These are phyloP conservation scores for Drosophila algonquin DNA, from an alignment of 2,888 invertebrate genomes.

Conservation along the genomic window DNA sequence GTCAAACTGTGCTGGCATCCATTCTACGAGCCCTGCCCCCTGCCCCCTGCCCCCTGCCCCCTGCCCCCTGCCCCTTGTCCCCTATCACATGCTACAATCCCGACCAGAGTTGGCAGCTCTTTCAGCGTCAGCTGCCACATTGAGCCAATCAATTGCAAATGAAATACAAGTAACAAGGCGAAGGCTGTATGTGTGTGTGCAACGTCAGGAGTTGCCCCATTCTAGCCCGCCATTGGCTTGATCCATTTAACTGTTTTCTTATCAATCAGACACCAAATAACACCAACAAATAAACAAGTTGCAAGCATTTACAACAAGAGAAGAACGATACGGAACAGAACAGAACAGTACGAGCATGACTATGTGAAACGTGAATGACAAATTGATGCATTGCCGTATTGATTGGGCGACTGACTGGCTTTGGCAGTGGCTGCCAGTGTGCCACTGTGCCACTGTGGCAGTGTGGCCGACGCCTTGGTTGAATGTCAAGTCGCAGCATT, in stretches of 20 bases:
- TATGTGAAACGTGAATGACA: slow-evolving; percentile 39
- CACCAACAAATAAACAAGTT: slow-evolving; percentile 64
- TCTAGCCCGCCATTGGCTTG: slow-evolving; percentile 20
- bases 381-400: slow-evolving; percentile 70
- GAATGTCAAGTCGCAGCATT: slow-evolving; percentile 74
- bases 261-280: slow-evolving; percentile 68
- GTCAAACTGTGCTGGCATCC: slow-evolving; percentile 41
- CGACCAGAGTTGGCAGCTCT: slow-evolving; percentile 35
- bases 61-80: slow-evolving; percentile 2
- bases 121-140: slow-evolving; percentile 41
- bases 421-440: slow-evolving; percentile 11
- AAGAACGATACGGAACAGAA: neutral
- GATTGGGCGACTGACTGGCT: slow-evolving; percentile 49
- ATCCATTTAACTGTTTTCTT: slow-evolving; percentile 30
- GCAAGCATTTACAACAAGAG: slow-evolving; percentile 32
- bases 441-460: slow-evolving; percentile 25
- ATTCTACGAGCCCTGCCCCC: too few relatives aligned
- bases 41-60: slow-evolving; percentile 8
- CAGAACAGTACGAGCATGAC: neutral
- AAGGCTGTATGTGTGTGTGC: slow-evolving; percentile 8
- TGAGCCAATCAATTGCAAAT: slow-evolving; percentile 62
- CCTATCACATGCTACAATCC: slow-evolving; percentile 13
- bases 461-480: slow-evolving; percentile 56
- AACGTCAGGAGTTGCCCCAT: slow-evolving; percentile 11
- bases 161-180: slow-evolving; percentile 46